Evolutionary conservation across 2,113 vertebrate species (phyloP).

Genomic region (Alethe castanea): DNA sequence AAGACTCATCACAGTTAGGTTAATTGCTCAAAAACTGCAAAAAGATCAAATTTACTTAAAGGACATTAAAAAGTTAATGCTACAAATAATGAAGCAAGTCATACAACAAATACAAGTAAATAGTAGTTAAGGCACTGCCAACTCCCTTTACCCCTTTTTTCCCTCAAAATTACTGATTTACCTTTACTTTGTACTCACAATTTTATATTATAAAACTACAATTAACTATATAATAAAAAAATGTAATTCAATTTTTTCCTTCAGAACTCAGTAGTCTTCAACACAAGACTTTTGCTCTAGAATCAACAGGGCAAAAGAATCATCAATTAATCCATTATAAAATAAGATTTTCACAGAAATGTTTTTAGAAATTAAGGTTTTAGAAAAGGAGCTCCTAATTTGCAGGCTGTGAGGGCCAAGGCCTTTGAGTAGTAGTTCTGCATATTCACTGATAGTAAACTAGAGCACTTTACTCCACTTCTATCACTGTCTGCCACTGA

Average conservation of each 20-base stretch:
- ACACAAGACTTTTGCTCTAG: background rate
- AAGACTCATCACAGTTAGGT: constrained; percentile 20
- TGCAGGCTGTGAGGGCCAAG: background rate
- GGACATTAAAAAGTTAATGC: background rate
- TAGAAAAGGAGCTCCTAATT: background rate
- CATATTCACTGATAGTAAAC: background rate
- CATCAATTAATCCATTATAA: background rate
- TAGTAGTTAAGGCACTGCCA: background rate
- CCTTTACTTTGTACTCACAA: background rate
- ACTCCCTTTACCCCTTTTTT: background rate
- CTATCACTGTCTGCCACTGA: background rate
- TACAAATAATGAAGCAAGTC: background rate
- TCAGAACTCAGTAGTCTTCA: background rate
- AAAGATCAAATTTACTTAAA: background rate
- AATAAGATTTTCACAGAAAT: background rate
- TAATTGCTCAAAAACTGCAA: background rate
- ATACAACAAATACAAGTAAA: background rate
- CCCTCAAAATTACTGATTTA: background rate
- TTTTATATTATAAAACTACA: background rate
- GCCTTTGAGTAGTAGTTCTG: background rate
- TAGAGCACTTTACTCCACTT: background rate
- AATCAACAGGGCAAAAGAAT: background rate
- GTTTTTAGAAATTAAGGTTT: background rate
- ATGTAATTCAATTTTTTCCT: background rate
- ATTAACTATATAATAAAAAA: background rate